A percentile compares a stretch with the other conserved stretches of the same genome.
phyloP scores from a whole-genome alignment of 2,113 vertebrate genomes.

The Cyanoramphus novaezelandiae region DNA sequence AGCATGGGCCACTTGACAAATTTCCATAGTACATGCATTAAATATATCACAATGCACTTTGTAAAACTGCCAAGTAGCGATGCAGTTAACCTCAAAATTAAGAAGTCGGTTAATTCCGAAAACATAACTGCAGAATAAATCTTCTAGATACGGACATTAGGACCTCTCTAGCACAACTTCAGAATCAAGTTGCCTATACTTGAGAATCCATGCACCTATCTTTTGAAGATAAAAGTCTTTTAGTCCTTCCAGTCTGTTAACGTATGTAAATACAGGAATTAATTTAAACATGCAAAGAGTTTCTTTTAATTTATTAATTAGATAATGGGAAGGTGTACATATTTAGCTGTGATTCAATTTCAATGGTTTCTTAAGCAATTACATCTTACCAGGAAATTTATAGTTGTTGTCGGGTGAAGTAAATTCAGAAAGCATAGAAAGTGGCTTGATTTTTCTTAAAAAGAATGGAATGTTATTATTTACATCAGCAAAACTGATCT shows the following conservation, averaged over 20 bases:
- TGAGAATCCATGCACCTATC: not conserved
- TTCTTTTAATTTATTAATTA: not conserved
- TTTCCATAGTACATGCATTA: not conserved
- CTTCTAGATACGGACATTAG: not conserved
- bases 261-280: not conserved
- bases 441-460: not conserved
- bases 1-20: not conserved
- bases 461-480: not conserved
- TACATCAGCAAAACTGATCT: not conserved
- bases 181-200: not conserved
- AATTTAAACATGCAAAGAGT: not conserved
- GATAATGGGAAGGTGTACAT: not conserved
- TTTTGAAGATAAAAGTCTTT: not conserved
- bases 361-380: not conserved
- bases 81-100: not conserved
- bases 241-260: not conserved
- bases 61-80: not conserved
- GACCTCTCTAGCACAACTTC: not conserved
- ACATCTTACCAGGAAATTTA: not conserved
- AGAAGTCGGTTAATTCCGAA: not conserved
- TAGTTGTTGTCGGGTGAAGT: not conserved
- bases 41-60: not conserved
- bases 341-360: not conserved
- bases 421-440: not conserved
- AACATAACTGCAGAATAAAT: not conserved